Evolutionary conservation across 1,140 invertebrate species (phyloP), one percentile per base, ranked within the genome.

Genomic region (Scaptomyza hsui): DNA sequence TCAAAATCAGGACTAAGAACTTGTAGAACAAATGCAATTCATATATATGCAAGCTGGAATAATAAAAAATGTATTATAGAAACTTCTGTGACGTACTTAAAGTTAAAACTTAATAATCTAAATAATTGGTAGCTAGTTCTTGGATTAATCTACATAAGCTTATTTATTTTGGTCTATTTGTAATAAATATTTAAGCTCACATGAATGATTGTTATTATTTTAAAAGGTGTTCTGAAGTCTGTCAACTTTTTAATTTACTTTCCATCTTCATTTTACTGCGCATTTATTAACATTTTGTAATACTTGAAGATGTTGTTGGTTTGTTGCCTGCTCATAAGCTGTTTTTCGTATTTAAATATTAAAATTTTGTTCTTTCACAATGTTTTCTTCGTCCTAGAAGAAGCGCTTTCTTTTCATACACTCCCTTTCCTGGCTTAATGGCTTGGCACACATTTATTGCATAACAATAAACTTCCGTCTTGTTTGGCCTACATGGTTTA

Each of bases 331-430:
- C 71, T 62, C 74, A 85, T 68, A 79, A 85, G 65, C 71, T 79
- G 75, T 65, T 78, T 78, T 75, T 64, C 75, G 64, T 61, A 85
- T 82, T 82, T 85, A 82, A 82, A 82, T 80, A 80, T 80, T 81
- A 81, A 81, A 80, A 72, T 75, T 79, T 75, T 63, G 19, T 41
- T 86, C 29, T 41, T 42, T 16, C 15, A 47, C 49, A 64, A 55
- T 39, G 39, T 60, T 37, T 63, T 65, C 62, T 49, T 60, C 71
- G 39, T 72, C 67, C 75, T 61, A 47, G 57, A 18, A 45, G 52
- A 35, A 39, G 18, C 18, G 41, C 32, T 49, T 6, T 26, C 24
- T 26, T 26, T 26, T 26, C 5, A 5, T 7, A 9, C 26, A 29
- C 26, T 29, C 1, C 0, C 26, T 29, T 29, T 1, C 1, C 19